phyloP scores from a whole-genome alignment of 1,140 invertebrate species.

The Megalopta genalis region DNA sequence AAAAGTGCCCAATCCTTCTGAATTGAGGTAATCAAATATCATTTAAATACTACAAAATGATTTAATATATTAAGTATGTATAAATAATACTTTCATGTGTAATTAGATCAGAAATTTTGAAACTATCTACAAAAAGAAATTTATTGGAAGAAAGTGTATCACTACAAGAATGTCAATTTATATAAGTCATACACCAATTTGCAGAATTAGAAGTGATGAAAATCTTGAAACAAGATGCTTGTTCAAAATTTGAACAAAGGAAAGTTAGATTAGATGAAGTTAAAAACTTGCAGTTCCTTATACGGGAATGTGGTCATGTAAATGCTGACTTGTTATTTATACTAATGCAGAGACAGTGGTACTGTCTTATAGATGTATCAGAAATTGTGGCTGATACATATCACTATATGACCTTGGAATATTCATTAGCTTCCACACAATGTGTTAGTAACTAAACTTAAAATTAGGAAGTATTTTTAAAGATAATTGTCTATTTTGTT shows the following conservation, averaged over 20 bases:
- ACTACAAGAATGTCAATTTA: slow-evolving; percentile 64
- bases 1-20: slow-evolving; percentile 57
- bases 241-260: slow-evolving; percentile 59
- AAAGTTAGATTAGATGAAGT: slow-evolving; percentile 65
- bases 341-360: slow-evolving; percentile 72
- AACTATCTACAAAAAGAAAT: slow-evolving; percentile 67
- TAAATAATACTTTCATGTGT: slow-evolving; percentile 15
- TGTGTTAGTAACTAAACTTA: slow-evolving; percentile 65
- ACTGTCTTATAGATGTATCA: slow-evolving; percentile 64
- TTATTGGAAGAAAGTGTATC: slow-evolving; percentile 70
- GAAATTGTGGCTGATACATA: slow-evolving; percentile 70
- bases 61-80: not conserved
- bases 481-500: slow-evolving; percentile 14
- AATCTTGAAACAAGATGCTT: slow-evolving; percentile 64
- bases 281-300: slow-evolving; percentile 65
- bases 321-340: slow-evolving; percentile 72
- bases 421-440: slow-evolving; percentile 67
- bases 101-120: slow-evolving; percentile 69
- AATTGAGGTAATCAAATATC: slow-evolving; percentile 59
- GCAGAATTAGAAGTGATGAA: slow-evolving; percentile 63
- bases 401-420: slow-evolving; percentile 72
- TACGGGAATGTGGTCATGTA: slow-evolving; percentile 70
- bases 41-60: slow-evolving; percentile 47
- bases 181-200: slow-evolving; percentile 62
- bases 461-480: not conserved